These are phyloP conservation scores for Neuroscelio doddi DNA, from an alignment of 2,888 invertebrate species.

Conservation along the genomic window DNA sequence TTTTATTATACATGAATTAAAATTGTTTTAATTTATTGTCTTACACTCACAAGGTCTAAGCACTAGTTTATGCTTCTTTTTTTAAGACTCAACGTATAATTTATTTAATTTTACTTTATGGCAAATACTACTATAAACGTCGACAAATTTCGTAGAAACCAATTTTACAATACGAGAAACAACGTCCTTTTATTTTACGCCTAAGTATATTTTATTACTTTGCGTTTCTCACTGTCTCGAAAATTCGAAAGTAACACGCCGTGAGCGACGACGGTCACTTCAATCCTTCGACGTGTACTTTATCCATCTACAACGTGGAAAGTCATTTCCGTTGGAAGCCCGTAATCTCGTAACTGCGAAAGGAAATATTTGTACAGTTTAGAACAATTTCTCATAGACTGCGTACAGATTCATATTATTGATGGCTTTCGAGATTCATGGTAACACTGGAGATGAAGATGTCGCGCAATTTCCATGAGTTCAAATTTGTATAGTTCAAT, in stretches of 20 bases:
- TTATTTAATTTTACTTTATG: no score
- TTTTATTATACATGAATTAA: no score
- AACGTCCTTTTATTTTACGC: constrained; percentile 11
- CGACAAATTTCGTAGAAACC: background rate
- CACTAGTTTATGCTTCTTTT: no score
- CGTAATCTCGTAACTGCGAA: constrained; percentile 10
- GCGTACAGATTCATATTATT: constrained; percentile 22
- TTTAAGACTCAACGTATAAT: no score
- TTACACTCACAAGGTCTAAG: no score
- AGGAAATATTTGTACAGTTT: constrained; percentile 33
- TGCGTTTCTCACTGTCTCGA: constrained; percentile 28
- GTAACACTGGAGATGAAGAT: constrained; percentile 15
- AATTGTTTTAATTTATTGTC: no score
- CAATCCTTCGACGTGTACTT: constrained; percentile 17
- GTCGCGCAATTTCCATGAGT: constrained; percentile 10
- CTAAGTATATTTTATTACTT: no score
- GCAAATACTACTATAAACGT: no score
- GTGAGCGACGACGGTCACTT: constrained; percentile 26
- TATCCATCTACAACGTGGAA: constrained; percentile 16
- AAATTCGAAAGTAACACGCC: constrained; percentile 15
- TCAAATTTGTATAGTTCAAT: constrained; percentile 27
- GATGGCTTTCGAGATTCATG: constrained; percentile 20
- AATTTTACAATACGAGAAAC: constrained; percentile 1
- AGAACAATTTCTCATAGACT: constrained; percentile 20
- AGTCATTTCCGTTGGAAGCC: constrained; percentile 26